A percentile compares a stretch with the other conserved stretches of the same genome.
phyloP scores from a whole-genome alignment of 2,797 vertebrate species.

The Luscinia luscinia region DNA sequence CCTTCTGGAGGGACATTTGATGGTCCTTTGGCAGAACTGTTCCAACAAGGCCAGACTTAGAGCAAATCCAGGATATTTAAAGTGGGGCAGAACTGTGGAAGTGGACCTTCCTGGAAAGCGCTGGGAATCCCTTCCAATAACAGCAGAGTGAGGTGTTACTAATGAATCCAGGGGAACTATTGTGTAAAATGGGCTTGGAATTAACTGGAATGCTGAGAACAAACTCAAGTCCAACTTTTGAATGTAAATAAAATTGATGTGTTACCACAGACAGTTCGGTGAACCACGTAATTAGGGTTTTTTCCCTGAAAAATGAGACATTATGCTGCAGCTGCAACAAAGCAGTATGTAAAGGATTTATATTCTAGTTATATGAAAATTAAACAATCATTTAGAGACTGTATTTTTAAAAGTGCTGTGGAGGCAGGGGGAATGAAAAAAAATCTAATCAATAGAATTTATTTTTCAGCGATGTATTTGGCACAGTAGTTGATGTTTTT shows the following conservation, averaged over 20 bases:
- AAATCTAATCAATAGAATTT: slow-evolving; percentile 59
- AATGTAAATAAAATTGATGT: slow-evolving; percentile 77
- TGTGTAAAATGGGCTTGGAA: slow-evolving; percentile 52
- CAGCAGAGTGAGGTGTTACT: slow-evolving; percentile 19
- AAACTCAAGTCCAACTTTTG: slow-evolving; percentile 65
- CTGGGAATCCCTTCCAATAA: not conserved
- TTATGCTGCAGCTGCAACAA: slow-evolving; percentile 63
- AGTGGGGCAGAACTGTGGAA: not conserved
- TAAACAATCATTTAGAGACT: slow-evolving; percentile 73
- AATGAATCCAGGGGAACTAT: slow-evolving; percentile 33
- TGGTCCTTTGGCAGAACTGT: not conserved
- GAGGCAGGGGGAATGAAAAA: not conserved
- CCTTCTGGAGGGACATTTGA: not conserved
- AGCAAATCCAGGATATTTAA: not conserved
- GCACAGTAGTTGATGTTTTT: slow-evolving; percentile 34
- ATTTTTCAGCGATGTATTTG: slow-evolving; percentile 29
- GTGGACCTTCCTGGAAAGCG: not conserved
- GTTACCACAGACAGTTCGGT: slow-evolving; percentile 73
- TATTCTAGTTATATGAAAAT: slow-evolving; percentile 71
- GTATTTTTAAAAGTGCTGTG: slow-evolving; percentile 64
- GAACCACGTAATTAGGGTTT: slow-evolving; percentile 74
- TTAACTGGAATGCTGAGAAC: slow-evolving; percentile 45
- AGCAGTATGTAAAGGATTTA: slow-evolving; percentile 64
- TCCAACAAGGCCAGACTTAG: not conserved
- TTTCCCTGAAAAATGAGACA: slow-evolving; percentile 72